A percentile compares a stretch with the other conserved stretches of the same genome.
Evolutionary conservation across 2,888 invertebrate genomes (phyloP).

Genomic region (Scrobipalpa costella): DNA sequence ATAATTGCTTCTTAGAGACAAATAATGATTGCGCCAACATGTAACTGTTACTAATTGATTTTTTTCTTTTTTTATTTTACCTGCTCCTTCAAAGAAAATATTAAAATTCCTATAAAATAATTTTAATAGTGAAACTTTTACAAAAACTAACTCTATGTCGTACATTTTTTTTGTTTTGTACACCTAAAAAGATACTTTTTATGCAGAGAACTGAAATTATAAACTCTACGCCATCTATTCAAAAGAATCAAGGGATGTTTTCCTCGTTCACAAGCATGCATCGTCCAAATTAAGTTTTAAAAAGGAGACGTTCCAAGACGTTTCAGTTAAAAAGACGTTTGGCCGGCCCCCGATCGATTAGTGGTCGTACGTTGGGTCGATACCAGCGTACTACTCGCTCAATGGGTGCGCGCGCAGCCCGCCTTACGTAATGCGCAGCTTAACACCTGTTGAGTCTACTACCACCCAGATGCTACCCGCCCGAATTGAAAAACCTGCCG

Average conservation of each 20-base stretch:
- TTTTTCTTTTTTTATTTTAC: too few species aligned
- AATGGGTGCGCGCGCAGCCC: conserved; percentile 74
- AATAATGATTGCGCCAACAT: too few species aligned
- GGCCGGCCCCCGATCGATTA: conserved; percentile 62
- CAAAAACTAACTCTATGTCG: too few species aligned
- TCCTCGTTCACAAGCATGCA: not conserved
- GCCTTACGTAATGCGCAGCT: conserved; percentile 74
- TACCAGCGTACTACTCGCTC: conserved; percentile 69
- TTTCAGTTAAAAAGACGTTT: conserved; percentile 60
- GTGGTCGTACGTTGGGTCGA: conserved; percentile 69
- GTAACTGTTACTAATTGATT: too few species aligned
- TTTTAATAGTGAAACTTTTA: too few species aligned
- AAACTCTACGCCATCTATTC: not conserved
- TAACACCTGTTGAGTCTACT: conserved; percentile 75
- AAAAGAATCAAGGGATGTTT: not conserved
- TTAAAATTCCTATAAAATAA: too few species aligned
- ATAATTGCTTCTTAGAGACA: too few species aligned
- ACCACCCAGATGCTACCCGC: conserved; percentile 69
- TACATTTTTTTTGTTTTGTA: too few species aligned
- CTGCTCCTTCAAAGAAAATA: too few species aligned
- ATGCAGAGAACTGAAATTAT: not conserved
- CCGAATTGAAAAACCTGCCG: conserved; percentile 47
- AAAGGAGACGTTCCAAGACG: conserved; percentile 56
- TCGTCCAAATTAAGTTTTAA: conserved; percentile 29
- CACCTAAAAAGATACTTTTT: not conserved